A percentile compares a stretch with the other conserved stretches of the same genome.
Evolutionary conservation across 1,140 invertebrate genomes (phyloP).

Genomic region (Drosophila truncata): DNA sequence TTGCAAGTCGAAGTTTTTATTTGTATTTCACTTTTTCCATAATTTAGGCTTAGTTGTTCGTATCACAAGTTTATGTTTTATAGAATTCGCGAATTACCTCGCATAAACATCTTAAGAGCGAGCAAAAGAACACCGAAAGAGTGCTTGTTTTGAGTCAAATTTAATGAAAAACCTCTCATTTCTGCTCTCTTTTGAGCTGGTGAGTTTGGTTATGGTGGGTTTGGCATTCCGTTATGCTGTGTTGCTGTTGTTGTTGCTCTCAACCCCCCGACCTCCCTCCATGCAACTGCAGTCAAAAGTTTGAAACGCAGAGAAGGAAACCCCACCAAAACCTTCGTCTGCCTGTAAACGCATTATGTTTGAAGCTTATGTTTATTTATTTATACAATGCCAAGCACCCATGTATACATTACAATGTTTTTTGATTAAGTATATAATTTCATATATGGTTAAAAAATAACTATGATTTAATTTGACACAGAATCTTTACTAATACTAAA

Average conservation of each 20-base stretch:
- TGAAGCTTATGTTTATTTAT: not conserved
- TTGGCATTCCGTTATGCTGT: conserved; percentile 32
- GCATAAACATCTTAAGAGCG: not conserved
- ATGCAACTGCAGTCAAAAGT: conserved; percentile 7
- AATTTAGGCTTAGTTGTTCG: not conserved
- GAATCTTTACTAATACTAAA: not conserved
- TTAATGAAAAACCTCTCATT: not conserved
- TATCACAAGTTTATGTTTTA: not conserved
- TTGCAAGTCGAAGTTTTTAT: too few relatives aligned
- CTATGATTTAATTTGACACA: not conserved
- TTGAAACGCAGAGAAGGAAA: conserved; percentile 8
- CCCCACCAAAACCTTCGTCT: not conserved
- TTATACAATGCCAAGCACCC: not conserved
- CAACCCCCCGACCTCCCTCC: not conserved
- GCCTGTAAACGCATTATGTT: conserved; percentile 11
- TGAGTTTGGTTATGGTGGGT: conserved; percentile 12
- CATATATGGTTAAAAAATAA: not conserved
- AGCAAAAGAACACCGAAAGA: not conserved
- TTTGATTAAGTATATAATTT: not conserved
- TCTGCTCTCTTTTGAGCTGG: not conserved
- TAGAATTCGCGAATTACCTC: not conserved
- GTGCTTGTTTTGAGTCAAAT: conserved; percentile 3
- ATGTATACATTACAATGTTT: too few relatives aligned
- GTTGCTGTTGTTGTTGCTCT: not conserved
- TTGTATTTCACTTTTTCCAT: not conserved